Percentiles rank a stretch among this genome's conserved stretches.
Evolutionary conservation across 1,140 invertebrate species (phyloP).

Genomic region (Radopholus similis): DNA sequence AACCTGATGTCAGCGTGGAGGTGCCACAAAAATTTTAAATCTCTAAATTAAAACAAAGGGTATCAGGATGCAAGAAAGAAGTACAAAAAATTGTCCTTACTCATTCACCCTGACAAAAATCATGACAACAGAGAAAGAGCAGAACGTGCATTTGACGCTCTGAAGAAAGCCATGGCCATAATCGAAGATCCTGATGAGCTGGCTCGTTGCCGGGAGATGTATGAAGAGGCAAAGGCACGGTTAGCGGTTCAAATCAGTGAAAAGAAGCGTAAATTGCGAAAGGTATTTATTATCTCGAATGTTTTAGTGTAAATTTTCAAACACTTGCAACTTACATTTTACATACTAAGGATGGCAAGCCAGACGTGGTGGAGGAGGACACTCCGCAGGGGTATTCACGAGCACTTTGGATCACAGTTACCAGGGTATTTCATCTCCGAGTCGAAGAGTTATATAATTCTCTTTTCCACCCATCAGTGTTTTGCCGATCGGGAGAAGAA

Average conservation of each 20-base stretch:
- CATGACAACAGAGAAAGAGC: slow-evolving; percentile 88
- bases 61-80: slow-evolving; percentile 96
- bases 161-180: slow-evolving; percentile 92
- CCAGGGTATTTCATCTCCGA: slow-evolving; percentile 36
- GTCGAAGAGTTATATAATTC: slow-evolving; percentile 1
- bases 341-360: slow-evolving; percentile 72
- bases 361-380: slow-evolving; percentile 82
- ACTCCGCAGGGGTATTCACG: slow-evolving; percentile 49
- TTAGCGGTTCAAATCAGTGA: slow-evolving; percentile 91
- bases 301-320: background rate
- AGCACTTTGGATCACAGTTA: slow-evolving; percentile 51
- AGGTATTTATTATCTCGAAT: slow-evolving; percentile 57
- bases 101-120: slow-evolving; percentile 98
- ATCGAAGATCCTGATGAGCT: slow-evolving; percentile 89
- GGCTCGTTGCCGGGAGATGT: slow-evolving; percentile 88
- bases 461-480: slow-evolving; percentile 26
- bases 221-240: slow-evolving; percentile 89
- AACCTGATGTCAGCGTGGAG: slow-evolving; percentile 79
- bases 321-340: background rate
- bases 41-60: no score
- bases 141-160: slow-evolving; percentile 82
- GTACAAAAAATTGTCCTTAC: slow-evolving; percentile 87
- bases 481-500: slow-evolving; percentile 60
- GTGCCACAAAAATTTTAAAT: no score
- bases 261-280: slow-evolving; percentile 88